Conservation (phyloP, 2,113 vertebrate species). For the Lampris megalopsis region DNA sequence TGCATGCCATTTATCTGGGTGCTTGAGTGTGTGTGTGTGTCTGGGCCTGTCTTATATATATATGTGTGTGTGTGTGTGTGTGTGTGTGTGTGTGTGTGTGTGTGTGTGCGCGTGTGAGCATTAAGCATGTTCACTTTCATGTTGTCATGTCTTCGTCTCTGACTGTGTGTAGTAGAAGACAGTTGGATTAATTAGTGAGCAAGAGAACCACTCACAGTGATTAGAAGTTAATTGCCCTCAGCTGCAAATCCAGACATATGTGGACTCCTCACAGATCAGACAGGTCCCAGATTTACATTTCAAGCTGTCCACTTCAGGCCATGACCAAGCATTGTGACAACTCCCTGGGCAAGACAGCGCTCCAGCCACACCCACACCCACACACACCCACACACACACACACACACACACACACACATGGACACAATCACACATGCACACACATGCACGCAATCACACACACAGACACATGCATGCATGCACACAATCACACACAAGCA, state of each 20-base stretch:
- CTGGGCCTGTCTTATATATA: not conserved
- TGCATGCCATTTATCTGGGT: not conserved
- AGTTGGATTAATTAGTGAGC: conserved; percentile 55
- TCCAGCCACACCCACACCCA: conserved; percentile 23
- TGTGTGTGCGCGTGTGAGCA: not conserved
- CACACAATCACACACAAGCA: too few relatives aligned
- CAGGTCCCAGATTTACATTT: conserved; percentile 56
- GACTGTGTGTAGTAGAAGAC: conserved; percentile 23
- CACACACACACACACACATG: too few relatives aligned
- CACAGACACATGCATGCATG: too few relatives aligned
- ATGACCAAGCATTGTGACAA: conserved; percentile 26
- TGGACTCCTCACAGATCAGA: conserved; percentile 35
- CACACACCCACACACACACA: not conserved
- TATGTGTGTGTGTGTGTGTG: not conserved
- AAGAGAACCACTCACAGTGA: conserved; percentile 50
- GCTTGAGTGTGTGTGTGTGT: conserved; percentile 13
- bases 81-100: not conserved
- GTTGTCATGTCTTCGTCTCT: conserved; percentile 37
- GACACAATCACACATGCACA: too few relatives aligned
- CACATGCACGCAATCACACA: too few relatives aligned
- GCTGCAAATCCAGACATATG: conserved; percentile 54
- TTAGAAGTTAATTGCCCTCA: conserved; percentile 71
- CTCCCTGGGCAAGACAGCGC: not conserved
- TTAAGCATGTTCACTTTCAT: not conserved
- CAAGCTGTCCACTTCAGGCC: conserved; percentile 54